These are phyloP conservation scores for Hypsibius dujardini DNA, from an alignment of 1,140 invertebrate species.

Conservation along the genomic window DNA sequence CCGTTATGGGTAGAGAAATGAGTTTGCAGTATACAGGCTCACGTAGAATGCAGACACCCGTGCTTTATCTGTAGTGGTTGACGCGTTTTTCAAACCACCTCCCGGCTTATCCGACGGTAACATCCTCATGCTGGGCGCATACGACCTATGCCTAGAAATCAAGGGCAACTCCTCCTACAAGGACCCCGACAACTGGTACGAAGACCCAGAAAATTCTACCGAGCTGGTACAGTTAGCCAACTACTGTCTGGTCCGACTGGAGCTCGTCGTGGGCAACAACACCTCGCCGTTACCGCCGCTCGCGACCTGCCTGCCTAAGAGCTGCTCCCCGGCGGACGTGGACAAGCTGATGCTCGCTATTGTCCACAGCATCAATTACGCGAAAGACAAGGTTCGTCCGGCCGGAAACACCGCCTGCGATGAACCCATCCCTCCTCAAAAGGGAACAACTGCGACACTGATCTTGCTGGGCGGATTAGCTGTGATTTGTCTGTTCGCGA, in stretches of 20 bases:
- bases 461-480: neutral
- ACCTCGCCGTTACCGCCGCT: neutral
- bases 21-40: no score
- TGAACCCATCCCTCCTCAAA: neutral
- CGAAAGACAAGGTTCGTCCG: neutral
- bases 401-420: neutral
- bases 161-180: neutral
- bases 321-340: neutral
- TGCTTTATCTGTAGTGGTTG: neutral
- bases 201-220: neutral
- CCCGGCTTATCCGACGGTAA: neutral
- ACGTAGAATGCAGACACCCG: no score
- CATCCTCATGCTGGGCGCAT: neutral
- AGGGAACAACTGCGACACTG: conserved; percentile 6
- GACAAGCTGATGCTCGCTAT: neutral
- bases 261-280: neutral
- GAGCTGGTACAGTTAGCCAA: neutral
- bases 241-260: conserved; percentile 5
- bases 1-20: no score
- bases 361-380: neutral
- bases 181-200: neutral
- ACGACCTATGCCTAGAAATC: neutral
- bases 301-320: neutral
- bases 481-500: neutral
- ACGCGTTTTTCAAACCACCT: neutral